A percentile compares a stretch with the other conserved stretches of the same genome.
These are phyloP conservation scores for Mionectes macconnelli DNA, from an alignment of 2,113 vertebrate genomes.

Conservation along the genomic window DNA sequence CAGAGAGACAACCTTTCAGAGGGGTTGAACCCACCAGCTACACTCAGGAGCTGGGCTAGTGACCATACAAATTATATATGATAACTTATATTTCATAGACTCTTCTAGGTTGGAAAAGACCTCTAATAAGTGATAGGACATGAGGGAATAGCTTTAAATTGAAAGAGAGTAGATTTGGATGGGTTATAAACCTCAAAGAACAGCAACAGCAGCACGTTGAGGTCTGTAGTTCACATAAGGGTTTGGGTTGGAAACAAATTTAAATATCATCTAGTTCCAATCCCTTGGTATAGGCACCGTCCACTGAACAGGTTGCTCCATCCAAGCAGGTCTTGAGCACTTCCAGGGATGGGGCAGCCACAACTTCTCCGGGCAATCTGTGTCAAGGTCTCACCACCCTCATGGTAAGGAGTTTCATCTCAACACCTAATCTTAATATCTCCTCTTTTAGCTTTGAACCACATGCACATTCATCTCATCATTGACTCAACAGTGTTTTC, in stretches of 20 bases:
- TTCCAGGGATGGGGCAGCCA: neutral
- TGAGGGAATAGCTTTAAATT: neutral
- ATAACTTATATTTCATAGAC: too few species aligned
- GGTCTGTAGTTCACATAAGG: neutral
- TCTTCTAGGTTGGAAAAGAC: neutral
- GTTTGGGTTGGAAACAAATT: neutral
- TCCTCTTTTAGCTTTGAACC: neutral
- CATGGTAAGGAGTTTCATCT: neutral
- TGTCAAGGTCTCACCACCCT: neutral
- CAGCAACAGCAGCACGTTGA: neutral
- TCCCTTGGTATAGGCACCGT: neutral
- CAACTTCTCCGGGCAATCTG: neutral
- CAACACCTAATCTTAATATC: neutral
- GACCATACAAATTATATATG: fast-evolving
- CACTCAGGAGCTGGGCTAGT: neutral
- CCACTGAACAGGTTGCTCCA: neutral
- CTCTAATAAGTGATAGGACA: neutral
- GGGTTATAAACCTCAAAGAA: neutral
- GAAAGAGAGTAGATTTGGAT: neutral
- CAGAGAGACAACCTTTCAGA: neutral
- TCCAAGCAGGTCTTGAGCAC: neutral
- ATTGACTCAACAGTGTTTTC: neutral
- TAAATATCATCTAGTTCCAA: neutral
- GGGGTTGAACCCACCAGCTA: neutral
- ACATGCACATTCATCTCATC: neutral